Percentiles rank a stretch among this genome's conserved stretches.
phyloP scores from a whole-genome alignment of 2,888 invertebrate genomes.

The Ectobius pallidus region DNA sequence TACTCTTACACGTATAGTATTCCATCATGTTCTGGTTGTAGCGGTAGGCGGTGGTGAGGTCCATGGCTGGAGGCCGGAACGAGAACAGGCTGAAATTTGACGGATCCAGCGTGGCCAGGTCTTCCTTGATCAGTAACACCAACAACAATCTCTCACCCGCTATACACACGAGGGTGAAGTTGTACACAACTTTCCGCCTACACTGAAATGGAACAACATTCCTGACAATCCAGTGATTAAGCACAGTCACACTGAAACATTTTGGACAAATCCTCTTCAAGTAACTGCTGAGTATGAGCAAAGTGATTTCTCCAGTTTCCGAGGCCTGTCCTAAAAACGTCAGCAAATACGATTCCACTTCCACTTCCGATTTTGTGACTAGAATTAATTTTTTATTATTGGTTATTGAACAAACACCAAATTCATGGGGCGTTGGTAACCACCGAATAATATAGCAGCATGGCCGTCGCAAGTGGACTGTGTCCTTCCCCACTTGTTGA shows the following conservation, averaged over 20 bases:
- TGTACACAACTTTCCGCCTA: too few species aligned
- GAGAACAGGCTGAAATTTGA: conserved; percentile 50
- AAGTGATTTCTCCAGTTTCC: not conserved
- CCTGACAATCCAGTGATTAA: too few species aligned
- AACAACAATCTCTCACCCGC: not conserved
- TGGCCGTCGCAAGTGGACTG: not conserved
- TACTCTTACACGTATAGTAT: conserved; percentile 91
- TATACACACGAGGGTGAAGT: too few species aligned
- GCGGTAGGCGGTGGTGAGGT: conserved; percentile 91
- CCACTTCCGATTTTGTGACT: too few species aligned
- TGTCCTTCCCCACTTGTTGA: too few species aligned
- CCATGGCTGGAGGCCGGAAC: conserved; percentile 67
- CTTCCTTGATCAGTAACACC: not conserved
- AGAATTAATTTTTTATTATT: too few species aligned
- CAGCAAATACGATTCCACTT: not conserved
- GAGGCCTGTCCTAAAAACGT: not conserved
- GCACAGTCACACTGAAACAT: too few species aligned
- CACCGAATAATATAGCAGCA: not conserved
- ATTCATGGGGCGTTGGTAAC: too few species aligned
- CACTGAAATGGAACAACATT: too few species aligned
- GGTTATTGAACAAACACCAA: too few species aligned
- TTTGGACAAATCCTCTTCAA: not conserved
- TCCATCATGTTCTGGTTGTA: conserved; percentile 99
- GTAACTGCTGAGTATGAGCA: too few species aligned
- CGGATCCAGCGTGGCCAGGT: conserved; percentile 48